A percentile compares a stretch with the other conserved stretches of the same genome.
These are phyloP conservation scores for Phenganax stokvisi DNA, from an alignment of 92 coral and sea anemone species.

Conservation along the genomic window DNA sequence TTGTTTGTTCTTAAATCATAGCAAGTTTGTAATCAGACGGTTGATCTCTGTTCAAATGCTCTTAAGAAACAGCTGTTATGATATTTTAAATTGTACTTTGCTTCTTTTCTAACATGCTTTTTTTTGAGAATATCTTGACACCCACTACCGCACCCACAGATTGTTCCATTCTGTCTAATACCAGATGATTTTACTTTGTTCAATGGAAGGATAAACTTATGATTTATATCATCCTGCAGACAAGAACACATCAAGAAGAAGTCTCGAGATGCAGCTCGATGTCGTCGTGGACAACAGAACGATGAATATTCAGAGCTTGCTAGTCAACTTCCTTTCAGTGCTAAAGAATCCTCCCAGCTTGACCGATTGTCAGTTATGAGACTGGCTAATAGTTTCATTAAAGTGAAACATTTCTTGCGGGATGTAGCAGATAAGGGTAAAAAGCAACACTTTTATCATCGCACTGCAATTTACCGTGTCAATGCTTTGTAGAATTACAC, in stretches of 20 bases:
- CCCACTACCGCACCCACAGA: no score
- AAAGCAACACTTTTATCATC: background rate
- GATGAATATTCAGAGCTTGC: constrained; percentile 90
- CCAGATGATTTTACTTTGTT: background rate
- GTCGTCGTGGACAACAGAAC: constrained; percentile 97
- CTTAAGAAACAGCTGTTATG: no score
- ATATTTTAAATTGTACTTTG: no score
- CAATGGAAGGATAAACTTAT: background rate
- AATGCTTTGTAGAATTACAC: background rate
- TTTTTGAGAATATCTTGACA: no score
- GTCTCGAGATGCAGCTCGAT: constrained; percentile 93
- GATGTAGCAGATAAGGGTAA: constrained; percentile 66
- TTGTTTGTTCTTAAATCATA: no score
- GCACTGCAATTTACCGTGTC: background rate
- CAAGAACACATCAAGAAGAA: constrained; percentile 81
- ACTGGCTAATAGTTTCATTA: constrained; percentile 96
- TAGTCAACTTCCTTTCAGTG: constrained; percentile 84
- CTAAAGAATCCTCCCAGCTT: constrained; percentile 64
- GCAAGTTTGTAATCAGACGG: no score
- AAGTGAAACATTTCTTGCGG: constrained; percentile 72
- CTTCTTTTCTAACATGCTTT: no score
- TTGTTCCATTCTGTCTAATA: background rate
- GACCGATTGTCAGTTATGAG: constrained; percentile 95
- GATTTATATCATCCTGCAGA: constrained; percentile 40
- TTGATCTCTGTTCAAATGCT: no score